These are phyloP conservation scores for Littorina saxatilis DNA, from an alignment of 1,140 invertebrate genomes.

Conservation along the genomic window DNA sequence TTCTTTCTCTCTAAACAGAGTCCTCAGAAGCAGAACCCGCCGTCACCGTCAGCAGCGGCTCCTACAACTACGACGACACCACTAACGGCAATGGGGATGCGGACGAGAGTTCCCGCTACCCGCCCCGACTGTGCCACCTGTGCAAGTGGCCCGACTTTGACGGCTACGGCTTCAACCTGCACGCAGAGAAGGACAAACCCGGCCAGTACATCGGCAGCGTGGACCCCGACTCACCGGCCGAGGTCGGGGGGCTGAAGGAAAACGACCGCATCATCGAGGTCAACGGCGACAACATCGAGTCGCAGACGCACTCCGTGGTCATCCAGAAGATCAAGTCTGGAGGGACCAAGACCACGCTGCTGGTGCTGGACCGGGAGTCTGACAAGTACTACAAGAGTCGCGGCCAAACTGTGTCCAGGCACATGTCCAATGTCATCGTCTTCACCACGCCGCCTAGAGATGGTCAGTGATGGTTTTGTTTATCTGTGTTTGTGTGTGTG, in stretches of 20 bases:
- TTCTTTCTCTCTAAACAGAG: background rate
- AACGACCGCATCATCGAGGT: conserved; percentile 92
- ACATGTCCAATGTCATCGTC: conserved; percentile 77
- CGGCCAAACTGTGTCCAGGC: conserved; percentile 80
- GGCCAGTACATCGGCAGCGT: conserved; percentile 99
- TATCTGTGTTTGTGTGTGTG: background rate
- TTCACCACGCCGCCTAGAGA: conserved; percentile 18
- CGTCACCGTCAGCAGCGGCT: background rate
- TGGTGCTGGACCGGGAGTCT: conserved; percentile 90
- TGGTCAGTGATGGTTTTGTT: conserved; percentile 2
- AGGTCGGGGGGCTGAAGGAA: conserved; percentile 90
- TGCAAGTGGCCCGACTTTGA: conserved; percentile 93
- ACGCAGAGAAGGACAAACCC: conserved; percentile 94
- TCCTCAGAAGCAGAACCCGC: background rate
- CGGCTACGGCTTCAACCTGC: conserved; percentile 98
- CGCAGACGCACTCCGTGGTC: conserved; percentile 94
- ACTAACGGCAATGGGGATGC: conserved; percentile 16
- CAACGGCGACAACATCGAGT: conserved; percentile 82
- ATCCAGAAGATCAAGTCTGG: conserved; percentile 83
- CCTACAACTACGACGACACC: too few species aligned
- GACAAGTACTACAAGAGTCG: conserved; percentile 85
- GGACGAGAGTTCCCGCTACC: conserved; percentile 40
- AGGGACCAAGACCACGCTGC: conserved; percentile 89
- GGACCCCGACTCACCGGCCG: conserved; percentile 93
- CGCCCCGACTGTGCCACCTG: conserved; percentile 69